Conservation (phyloP, 1,140 invertebrate genomes). For the Drosophila aff. region DNA sequence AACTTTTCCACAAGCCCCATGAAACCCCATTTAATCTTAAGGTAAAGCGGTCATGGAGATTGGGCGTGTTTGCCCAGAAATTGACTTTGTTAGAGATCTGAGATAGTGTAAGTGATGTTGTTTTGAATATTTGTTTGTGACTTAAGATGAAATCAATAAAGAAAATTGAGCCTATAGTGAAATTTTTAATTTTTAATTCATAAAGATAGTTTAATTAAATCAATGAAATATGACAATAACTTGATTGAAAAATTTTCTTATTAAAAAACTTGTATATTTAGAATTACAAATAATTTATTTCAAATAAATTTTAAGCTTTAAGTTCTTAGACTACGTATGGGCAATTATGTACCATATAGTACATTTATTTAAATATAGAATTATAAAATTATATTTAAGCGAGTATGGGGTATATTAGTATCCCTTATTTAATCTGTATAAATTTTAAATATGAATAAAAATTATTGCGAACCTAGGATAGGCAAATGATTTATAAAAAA, state of each 20-base stretch:
- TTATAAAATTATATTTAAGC: neutral
- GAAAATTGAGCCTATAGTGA: neutral
- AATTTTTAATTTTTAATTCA: no score
- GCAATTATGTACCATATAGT: no score
- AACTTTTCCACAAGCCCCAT: constrained; percentile 31
- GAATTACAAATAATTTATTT: neutral
- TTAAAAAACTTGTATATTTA: no score
- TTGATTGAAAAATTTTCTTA: no score
- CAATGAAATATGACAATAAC: no score
- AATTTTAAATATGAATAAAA: neutral
- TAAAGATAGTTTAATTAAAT: no score
- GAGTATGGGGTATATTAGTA: accelerated
- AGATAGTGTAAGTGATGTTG: neutral
- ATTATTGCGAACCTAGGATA: neutral
- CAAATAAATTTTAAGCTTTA: neutral
- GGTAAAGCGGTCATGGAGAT: constrained; percentile 43
- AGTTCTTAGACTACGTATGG: neutral
- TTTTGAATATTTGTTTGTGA: neutral
- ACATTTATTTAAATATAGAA: neutral
- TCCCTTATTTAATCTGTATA: neutral
- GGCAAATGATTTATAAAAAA: neutral
- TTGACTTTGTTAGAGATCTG: constrained; percentile 2
- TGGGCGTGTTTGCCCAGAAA: constrained; percentile 11
- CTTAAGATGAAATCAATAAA: no score
- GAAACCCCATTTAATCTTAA: constrained; percentile 36